Evolutionary conservation across 2,113 vertebrate species (phyloP).

Genomic region (Pseudorectes ferrugineus): DNA sequence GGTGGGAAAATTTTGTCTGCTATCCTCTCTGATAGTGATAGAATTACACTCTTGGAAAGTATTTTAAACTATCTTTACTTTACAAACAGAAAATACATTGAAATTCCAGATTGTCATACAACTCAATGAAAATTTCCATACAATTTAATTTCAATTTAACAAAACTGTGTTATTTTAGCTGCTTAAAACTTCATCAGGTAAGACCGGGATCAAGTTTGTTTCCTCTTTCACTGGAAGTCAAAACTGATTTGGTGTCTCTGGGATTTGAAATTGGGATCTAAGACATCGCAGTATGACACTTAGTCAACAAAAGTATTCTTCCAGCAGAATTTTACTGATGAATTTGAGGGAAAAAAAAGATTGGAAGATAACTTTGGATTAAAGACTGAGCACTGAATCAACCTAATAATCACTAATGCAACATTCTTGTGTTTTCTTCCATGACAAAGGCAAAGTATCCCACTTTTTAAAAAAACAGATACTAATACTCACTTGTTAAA

Average conservation of each 20-base stretch:
- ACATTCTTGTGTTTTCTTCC: fast-evolving
- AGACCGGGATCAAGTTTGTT: background rate
- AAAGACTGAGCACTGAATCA: background rate
- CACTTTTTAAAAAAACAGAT: background rate
- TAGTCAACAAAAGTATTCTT: background rate
- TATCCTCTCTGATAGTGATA: background rate
- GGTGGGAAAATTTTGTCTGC: background rate
- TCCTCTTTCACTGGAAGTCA: background rate
- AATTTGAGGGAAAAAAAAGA: background rate
- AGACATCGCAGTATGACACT: background rate
- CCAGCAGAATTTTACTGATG: background rate
- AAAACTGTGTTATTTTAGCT: background rate
- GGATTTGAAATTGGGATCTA: background rate
- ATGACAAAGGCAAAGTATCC: background rate
- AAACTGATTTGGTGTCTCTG: background rate
- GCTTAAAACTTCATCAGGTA: background rate
- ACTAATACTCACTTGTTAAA: background rate
- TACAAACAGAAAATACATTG: background rate
- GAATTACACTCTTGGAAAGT: fast-evolving
- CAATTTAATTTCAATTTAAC: background rate
- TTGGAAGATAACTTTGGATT: background rate
- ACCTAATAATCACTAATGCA: background rate
- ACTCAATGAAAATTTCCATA: background rate
- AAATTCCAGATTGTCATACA: background rate
- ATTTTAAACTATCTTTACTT: background rate